A percentile compares a stretch with the other conserved stretches of the same genome.
Conservation (phyloP, 2,888 invertebrate species). For the Drosophila nigritarsus region DNA sequence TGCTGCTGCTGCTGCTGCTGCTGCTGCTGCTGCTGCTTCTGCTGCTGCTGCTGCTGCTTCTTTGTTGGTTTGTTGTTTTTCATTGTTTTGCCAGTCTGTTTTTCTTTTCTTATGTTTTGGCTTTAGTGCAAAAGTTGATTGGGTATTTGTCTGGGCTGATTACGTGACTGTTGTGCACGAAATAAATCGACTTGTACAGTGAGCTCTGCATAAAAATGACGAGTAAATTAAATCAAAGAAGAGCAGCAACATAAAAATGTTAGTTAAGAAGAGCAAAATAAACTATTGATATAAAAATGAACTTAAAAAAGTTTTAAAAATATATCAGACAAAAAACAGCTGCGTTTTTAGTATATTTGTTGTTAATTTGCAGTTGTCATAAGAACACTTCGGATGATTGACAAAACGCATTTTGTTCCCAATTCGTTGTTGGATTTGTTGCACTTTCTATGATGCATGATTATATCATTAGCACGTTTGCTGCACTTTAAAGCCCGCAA, state of each 20-base stretch:
- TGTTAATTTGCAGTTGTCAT: neutral
- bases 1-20: neutral
- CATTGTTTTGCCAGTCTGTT: constrained; percentile 27
- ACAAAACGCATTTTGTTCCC: neutral
- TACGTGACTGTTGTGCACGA: constrained; percentile 56
- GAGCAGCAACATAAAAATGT: neutral
- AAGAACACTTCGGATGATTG: neutral
- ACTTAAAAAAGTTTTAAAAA: neutral
- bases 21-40: constrained; percentile 1
- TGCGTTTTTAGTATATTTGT: neutral
- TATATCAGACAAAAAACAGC: neutral
- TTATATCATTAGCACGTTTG: constrained; percentile 23
- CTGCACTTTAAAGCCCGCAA: constrained; percentile 44
- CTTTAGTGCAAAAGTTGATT: constrained; percentile 22
- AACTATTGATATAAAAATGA: neutral
- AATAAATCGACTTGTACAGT: constrained; percentile 10
- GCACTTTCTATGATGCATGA: constrained; percentile 2
- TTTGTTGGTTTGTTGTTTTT: constrained; percentile 10
- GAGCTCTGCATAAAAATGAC: constrained; percentile 5
- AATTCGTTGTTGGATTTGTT: neutral
- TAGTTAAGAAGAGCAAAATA: neutral
- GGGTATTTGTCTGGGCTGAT: constrained; percentile 31
- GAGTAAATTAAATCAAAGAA: neutral
- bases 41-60: neutral
- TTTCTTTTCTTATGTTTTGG: constrained; percentile 14